phyloP scores from a whole-genome alignment of 1,140 invertebrate species.

The Cepaea nemoralis region DNA sequence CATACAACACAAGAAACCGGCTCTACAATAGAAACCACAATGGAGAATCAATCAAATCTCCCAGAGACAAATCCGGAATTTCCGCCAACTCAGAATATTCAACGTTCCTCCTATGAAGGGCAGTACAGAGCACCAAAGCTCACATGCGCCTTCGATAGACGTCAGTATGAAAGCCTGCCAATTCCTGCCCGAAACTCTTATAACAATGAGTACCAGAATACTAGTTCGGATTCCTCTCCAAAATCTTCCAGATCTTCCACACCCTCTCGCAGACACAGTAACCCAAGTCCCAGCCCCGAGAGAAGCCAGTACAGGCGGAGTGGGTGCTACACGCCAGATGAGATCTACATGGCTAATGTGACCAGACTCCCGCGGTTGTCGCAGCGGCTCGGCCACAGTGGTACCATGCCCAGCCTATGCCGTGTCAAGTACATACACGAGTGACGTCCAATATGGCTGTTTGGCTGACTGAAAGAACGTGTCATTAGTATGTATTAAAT shows the following conservation, averaged over 20 bases:
- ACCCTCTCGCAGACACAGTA: neutral
- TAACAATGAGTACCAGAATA: neutral
- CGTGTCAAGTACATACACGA: neutral
- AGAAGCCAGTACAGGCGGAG: neutral
- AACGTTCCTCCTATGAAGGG: neutral
- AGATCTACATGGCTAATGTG: conserved; percentile 2
- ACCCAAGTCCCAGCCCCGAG: neutral
- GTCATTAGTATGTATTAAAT: too few species aligned
- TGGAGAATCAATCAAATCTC: neutral
- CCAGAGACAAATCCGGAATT: neutral
- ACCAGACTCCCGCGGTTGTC: conserved; percentile 3
- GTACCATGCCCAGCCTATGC: neutral
- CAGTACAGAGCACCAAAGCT: neutral
- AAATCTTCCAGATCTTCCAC: neutral
- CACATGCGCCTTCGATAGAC: neutral
- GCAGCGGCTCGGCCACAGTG: neutral
- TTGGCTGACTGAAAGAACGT: too few species aligned
- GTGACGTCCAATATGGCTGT: neutral
- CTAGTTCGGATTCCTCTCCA: neutral
- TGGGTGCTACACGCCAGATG: neutral
- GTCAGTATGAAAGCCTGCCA: neutral
- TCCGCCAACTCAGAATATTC: neutral
- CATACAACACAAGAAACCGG: too few species aligned
- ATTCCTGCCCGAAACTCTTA: neutral
- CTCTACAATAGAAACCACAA: neutral